A percentile compares a stretch with the other conserved stretches of the same genome.
These are phyloP conservation scores for Atrina japonica DNA, from an alignment of 2,888 invertebrate species.

Conservation along the genomic window DNA sequence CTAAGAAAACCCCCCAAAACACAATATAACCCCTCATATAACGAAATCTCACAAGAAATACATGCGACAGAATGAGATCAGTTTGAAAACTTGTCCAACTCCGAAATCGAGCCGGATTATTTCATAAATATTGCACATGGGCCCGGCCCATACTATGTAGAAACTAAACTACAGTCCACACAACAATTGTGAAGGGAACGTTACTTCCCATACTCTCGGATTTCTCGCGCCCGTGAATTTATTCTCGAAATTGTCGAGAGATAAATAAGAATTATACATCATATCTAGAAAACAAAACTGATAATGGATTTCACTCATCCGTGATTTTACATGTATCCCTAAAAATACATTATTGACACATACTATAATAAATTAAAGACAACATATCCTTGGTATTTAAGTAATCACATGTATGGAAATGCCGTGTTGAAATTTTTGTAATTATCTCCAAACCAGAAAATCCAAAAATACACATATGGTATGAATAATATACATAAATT, in stretches of 20 bases:
- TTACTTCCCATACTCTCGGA: not conserved
- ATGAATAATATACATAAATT: no score
- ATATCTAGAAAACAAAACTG: conserved; percentile 10
- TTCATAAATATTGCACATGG: conserved; percentile 35
- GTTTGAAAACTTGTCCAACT: conserved; percentile 29
- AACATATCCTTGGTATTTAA: no score
- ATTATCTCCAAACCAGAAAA: no score
- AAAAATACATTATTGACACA: not conserved
- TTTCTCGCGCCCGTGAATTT: not conserved
- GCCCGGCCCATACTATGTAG: conserved; percentile 31
- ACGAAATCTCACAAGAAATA: no score
- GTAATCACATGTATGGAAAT: no score
- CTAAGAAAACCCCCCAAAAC: no score
- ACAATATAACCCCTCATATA: no score
- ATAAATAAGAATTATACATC: no score
- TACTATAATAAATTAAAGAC: no score
- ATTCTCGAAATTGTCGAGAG: conserved; percentile 11
- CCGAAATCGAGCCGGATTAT: conserved; percentile 2
- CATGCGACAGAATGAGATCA: conserved; percentile 26
- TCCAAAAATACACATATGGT: no score
- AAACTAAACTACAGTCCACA: conserved; percentile 9
- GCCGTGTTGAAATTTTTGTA: no score
- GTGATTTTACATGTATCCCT: not conserved
- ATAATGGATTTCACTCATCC: not conserved
- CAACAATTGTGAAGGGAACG: conserved; percentile 6